Evolutionary conservation across 2,888 invertebrate species (phyloP), one percentile per base, ranked within the genome.

Genomic region (Imbricaverruca yamaguchii): DNA sequence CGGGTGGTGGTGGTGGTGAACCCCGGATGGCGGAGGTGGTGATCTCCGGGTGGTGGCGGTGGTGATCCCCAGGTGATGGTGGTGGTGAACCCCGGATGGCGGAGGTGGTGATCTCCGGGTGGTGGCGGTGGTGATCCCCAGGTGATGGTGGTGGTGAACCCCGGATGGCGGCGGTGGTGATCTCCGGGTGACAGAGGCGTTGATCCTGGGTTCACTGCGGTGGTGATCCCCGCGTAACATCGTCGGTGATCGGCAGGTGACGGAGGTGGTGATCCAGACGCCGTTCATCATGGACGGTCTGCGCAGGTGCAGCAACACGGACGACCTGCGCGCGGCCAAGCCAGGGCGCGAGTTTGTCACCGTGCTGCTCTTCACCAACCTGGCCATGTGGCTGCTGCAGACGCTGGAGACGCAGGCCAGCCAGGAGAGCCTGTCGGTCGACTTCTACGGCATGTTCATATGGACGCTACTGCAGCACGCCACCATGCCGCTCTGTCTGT

Each of bases 401-500:
- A 93, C 93, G 0, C 93, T 93, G 88, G 90, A 91, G 85, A 89
- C 90, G 81, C 90, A 90, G 85, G 89, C 89, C 79, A 88, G 90
- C 69, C 89, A 89, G 81, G 87, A 89, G 69, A 87, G 89, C 83
- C 89, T 90, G 82, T 87, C 89, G 79, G 89, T 92, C 85, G 89
- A 90, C 65, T 92, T 89, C 86, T 93, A 92, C 85, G 93, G 93
- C 55, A 90, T 91, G 84, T 90, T 91, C 6, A 85, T 91, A 57
- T 93, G 93, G 93, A 91, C 92, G 11, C 90, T 93, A 80, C 88
- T 93, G 10, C 92, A 92, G 53, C 93, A 93, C 85, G 88, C 93
- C 85, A 91, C 92, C 63, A 87, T 93, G 18, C 93, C 93, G 21
- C 91, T 97, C 84, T 96, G 95, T 90, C 97, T 97, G 87, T 97